Evolutionary conservation across 2,797 vertebrate species (phyloP).

Genomic region (Hoplostethus atlanticus): DNA sequence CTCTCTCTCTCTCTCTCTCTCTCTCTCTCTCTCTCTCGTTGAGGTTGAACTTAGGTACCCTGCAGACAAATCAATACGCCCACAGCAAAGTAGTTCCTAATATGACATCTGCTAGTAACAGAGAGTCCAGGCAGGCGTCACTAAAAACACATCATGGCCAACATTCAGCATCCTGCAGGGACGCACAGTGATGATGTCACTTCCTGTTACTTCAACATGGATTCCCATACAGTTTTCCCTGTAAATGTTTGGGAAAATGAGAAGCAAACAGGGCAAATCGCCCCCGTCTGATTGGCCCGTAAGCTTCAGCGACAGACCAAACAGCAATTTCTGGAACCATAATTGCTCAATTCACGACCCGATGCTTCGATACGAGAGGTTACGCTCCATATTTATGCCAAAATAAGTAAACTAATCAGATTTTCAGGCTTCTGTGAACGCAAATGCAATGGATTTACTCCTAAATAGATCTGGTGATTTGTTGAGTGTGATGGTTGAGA

Average conservation of each 20-base stretch:
- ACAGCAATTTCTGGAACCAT: conserved; percentile 66
- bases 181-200: no score
- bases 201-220: conserved; percentile 20
- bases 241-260: conserved; percentile 78
- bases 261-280: conserved; percentile 72
- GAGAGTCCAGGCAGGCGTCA: no score
- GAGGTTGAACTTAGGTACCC: no score
- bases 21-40: no score
- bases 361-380: conserved; percentile 67
- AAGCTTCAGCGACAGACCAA: conserved; percentile 72
- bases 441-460: conserved; percentile 62
- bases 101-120: no score
- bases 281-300: conserved; percentile 68
- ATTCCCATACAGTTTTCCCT: conserved; percentile 54
- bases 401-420: conserved; percentile 83
- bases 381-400: conserved; percentile 66
- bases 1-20: no score
- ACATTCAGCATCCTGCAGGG: no score
- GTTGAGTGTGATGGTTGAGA: conserved; percentile 54
- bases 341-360: conserved; percentile 73
- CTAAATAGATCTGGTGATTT: conserved; percentile 64
- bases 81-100: no score
- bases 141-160: no score
- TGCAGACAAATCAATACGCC: no score
- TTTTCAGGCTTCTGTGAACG: conserved; percentile 54